A percentile compares a stretch with the other conserved stretches of the same genome.
Evolutionary conservation across 1,140 invertebrate genomes (phyloP).

Genomic region (silkworm (Bombyx mori)): DNA sequence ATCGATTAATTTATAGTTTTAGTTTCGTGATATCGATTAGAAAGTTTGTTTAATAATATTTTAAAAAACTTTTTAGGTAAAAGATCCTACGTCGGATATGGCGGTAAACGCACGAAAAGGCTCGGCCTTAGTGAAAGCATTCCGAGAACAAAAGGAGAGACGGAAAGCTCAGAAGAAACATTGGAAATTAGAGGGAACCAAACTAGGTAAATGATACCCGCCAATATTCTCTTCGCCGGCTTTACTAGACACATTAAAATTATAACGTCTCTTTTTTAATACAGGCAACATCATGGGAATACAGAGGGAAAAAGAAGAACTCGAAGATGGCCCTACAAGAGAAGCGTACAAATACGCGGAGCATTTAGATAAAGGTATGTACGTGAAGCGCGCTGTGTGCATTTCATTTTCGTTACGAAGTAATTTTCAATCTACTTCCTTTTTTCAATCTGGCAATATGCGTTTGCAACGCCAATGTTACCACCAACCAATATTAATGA

Average conservation of each 20-base stretch:
- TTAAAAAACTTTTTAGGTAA: slow-evolving; percentile 62
- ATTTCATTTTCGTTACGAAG: too few species aligned
- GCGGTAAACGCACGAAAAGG: slow-evolving; percentile 97
- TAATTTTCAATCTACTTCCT: neutral
- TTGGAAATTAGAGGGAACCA: slow-evolving; percentile 98
- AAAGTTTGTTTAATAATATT: too few species aligned
- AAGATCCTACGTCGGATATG: slow-evolving; percentile 98
- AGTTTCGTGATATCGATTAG: too few species aligned
- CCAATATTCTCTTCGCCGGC: neutral
- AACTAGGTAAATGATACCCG: slow-evolving; percentile 76
- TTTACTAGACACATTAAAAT: neutral
- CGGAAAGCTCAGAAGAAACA: slow-evolving; percentile 98
- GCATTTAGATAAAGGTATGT: slow-evolving; percentile 79
- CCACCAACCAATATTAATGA: too few species aligned
- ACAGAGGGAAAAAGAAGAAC: slow-evolving; percentile 81
- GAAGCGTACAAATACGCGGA: slow-evolving; percentile 94
- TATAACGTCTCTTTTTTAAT: slow-evolving; percentile 2
- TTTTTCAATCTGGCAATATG: neutral
- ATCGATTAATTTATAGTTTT: too few species aligned
- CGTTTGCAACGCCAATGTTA: too few species aligned
- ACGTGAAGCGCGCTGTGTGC: slow-evolving; percentile 7
- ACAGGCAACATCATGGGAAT: slow-evolving; percentile 95
- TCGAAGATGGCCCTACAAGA: slow-evolving; percentile 54
- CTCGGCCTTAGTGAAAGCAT: slow-evolving; percentile 88
- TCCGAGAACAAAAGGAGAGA: slow-evolving; percentile 96